phyloP scores from a whole-genome alignment of 1,140 invertebrate genomes.

The Drosophila sp. region DNA sequence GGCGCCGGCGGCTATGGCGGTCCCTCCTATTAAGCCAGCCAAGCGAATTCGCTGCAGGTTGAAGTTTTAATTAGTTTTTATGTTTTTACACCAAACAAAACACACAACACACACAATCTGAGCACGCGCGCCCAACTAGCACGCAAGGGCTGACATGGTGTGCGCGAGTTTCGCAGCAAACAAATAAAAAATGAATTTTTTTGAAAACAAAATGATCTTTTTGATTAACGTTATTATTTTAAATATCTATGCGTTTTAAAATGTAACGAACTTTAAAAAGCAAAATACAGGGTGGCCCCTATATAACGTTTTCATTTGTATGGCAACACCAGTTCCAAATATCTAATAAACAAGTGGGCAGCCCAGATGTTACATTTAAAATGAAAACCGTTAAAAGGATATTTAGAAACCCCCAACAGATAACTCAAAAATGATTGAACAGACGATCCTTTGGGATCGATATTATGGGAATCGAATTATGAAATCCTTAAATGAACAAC shows the following conservation, averaged over 20 bases:
- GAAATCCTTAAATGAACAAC: too few species aligned
- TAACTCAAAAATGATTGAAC: too few species aligned
- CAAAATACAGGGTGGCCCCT: too few species aligned
- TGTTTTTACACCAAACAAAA: conserved; percentile 36
- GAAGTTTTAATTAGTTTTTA: conserved; percentile 57
- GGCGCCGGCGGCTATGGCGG: conserved; percentile 45
- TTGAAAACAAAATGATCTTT: neutral
- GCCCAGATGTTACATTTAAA: too few species aligned
- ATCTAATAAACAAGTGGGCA: too few species aligned
- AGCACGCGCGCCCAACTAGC: conserved; percentile 36
- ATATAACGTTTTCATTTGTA: too few species aligned
- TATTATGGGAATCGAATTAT: too few species aligned
- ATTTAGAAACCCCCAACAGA: too few species aligned
- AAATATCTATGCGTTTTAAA: neutral
- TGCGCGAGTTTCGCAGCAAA: conserved; percentile 66
- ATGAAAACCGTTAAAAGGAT: too few species aligned
- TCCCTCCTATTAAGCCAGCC: conserved; percentile 55
- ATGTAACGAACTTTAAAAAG: too few species aligned
- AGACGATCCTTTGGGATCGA: too few species aligned
- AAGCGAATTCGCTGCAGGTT: conserved; percentile 16
- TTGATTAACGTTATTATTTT: neutral
- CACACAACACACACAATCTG: conserved; percentile 45
- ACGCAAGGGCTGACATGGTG: conserved; percentile 26
- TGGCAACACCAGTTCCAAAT: too few species aligned
- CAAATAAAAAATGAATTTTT: conserved; percentile 59